These are phyloP conservation scores for Molossus alvarezi DNA, from an alignment of 2,797 vertebrate species.

Conservation along the genomic window DNA sequence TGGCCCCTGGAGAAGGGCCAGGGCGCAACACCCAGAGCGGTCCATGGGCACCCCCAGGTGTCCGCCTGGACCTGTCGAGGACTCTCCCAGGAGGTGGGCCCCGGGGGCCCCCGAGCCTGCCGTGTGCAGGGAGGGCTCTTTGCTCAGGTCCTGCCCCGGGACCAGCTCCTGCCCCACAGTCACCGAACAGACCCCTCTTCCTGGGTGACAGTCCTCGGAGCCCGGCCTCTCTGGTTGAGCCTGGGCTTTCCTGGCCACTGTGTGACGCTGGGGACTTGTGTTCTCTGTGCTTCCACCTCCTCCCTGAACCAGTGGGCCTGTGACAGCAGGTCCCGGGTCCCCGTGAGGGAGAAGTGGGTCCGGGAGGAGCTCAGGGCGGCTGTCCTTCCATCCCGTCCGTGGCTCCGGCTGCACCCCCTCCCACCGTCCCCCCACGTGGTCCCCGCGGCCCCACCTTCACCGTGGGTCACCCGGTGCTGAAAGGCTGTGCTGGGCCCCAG, in stretches of 20 bases:
- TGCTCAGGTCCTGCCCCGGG: neutral
- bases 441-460: accelerated
- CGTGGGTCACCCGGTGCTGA: accelerated
- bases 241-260: neutral
- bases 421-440: accelerated
- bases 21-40: too few species aligned
- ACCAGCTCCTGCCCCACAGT: accelerated
- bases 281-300: neutral
- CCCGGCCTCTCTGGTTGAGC: accelerated
- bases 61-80: too few species aligned
- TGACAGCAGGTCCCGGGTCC: neutral
- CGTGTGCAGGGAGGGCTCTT: neutral
- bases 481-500: too few species aligned
- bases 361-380: too few species aligned
- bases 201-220: neutral
- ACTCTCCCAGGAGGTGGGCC: too few species aligned
- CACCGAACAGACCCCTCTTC: neutral
- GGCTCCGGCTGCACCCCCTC: neutral
- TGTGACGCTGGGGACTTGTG: neutral
- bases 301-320: accelerated
- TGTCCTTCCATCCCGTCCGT: neutral
- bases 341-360: neutral
- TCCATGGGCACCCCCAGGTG: too few species aligned
- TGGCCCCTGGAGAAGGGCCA: too few species aligned
- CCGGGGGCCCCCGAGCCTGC: too few species aligned